Percentiles rank a stretch among this genome's conserved stretches.
These are phyloP conservation scores for Platyscapa corneri DNA, from an alignment of 1,140 invertebrate species.

Conservation along the genomic window DNA sequence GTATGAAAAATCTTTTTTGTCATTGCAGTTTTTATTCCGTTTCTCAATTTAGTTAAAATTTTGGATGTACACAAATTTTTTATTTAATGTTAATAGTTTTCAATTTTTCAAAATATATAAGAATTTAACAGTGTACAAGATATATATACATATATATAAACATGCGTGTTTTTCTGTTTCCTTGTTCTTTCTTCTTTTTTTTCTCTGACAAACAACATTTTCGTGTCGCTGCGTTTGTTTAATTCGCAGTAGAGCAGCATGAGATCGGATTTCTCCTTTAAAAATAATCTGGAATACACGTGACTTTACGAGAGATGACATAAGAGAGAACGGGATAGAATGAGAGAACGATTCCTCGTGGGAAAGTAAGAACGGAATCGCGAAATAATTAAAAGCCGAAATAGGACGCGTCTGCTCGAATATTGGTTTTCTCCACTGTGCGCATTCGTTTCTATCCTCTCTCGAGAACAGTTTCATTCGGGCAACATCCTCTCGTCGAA, in stretches of 20 bases:
- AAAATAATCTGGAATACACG: conserved; percentile 26
- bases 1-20: background rate
- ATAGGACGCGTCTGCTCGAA: conserved; percentile 44
- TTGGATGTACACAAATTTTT: too few relatives aligned
- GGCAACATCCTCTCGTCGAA: conserved; percentile 36
- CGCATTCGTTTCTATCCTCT: background rate
- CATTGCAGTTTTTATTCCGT: too few relatives aligned
- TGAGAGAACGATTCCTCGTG: conserved; percentile 6
- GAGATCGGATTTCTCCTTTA: conserved; percentile 11
- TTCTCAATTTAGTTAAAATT: too few relatives aligned
- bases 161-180: too few relatives aligned
- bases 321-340: background rate
- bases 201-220: background rate
- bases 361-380: conserved; percentile 36
- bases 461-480: conserved; percentile 31
- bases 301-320: background rate
- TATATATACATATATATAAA: background rate
- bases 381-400: conserved; percentile 48
- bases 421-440: conserved; percentile 45
- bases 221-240: background rate
- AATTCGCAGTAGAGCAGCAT: background rate
- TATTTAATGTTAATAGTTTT: background rate
- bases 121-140: background rate
- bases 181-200: background rate
- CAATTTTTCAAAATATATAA: background rate